A percentile compares a stretch with the other conserved stretches of the same genome.
Conservation (phyloP, 1,140 invertebrate species). For the Hylyphantes graminicola region DNA sequence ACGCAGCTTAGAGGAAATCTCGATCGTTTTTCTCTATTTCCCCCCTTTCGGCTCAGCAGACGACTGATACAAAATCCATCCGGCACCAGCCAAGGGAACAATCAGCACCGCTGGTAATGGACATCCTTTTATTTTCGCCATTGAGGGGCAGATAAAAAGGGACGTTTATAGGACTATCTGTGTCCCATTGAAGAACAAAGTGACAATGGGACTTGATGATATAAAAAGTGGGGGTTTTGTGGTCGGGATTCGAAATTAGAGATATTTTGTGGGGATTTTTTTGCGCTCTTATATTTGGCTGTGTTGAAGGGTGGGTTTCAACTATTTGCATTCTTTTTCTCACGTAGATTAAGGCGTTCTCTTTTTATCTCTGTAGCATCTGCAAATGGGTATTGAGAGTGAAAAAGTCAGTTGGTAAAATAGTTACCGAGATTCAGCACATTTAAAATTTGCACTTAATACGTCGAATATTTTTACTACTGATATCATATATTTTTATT, state of each 20-base stretch:
- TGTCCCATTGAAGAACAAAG: background rate
- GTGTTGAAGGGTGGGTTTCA: background rate
- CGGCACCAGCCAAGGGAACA: conserved; percentile 23
- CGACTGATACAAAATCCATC: background rate
- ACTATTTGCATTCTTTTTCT: conserved; percentile 14
- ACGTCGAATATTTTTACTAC: too few relatives aligned
- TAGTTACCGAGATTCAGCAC: too few relatives aligned
- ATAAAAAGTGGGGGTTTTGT: background rate
- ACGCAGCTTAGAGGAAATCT: conserved; percentile 26
- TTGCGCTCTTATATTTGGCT: background rate
- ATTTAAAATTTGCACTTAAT: too few relatives aligned
- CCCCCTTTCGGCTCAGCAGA: background rate
- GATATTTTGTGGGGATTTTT: background rate
- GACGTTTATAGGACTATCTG: background rate
- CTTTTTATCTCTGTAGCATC: background rate
- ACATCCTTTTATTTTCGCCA: conserved; percentile 40
- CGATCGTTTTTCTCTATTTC: background rate
- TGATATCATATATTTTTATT: too few relatives aligned
- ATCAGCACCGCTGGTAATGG: conserved; percentile 17
- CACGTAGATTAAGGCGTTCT: conserved; percentile 13
- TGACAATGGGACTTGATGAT: background rate
- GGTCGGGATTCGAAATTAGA: background rate
- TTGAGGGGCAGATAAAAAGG: conserved; percentile 12
- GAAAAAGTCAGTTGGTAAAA: too few relatives aligned
- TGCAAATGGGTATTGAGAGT: background rate